Evolutionary conservation across 2,113 vertebrate species (phyloP).

Genomic region (Brachirus orientalis): DNA sequence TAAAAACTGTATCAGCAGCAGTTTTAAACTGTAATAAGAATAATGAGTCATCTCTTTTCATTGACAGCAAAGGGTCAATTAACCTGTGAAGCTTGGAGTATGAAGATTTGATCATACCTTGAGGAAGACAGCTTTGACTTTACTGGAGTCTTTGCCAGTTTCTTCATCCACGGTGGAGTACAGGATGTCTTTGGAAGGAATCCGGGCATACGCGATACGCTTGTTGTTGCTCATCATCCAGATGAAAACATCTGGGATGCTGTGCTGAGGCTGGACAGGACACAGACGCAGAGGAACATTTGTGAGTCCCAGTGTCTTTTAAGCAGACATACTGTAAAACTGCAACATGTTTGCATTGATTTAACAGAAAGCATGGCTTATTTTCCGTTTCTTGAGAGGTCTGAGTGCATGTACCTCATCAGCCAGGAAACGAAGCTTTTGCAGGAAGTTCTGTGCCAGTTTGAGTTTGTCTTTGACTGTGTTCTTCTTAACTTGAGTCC

Average conservation of each 20-base stretch:
- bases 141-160: constrained; percentile 94
- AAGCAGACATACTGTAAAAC: neutral
- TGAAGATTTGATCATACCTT: constrained; percentile 80
- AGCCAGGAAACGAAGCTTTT: constrained; percentile 92
- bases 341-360: neutral
- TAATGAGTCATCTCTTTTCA: neutral
- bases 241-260: constrained; percentile 93
- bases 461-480: constrained; percentile 92
- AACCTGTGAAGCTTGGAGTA: neutral
- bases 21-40: too few relatives aligned
- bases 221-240: constrained; percentile 99
- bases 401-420: constrained; percentile 85
- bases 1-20: too few relatives aligned
- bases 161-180: constrained; percentile 95
- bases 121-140: constrained; percentile 95
- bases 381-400: neutral
- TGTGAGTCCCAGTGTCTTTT: too few relatives aligned
- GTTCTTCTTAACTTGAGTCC: constrained; percentile 94
- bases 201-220: constrained; percentile 90
- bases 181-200: constrained; percentile 95
- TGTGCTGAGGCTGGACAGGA: constrained; percentile 94
- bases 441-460: constrained; percentile 91
- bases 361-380: too few relatives aligned
- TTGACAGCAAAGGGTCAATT: neutral
- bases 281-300: too few relatives aligned